Percentiles rank a stretch among this genome's conserved stretches.
Conservation (phyloP, 2,113 vertebrate genomes). For the Hipposideros armiger region DNA sequence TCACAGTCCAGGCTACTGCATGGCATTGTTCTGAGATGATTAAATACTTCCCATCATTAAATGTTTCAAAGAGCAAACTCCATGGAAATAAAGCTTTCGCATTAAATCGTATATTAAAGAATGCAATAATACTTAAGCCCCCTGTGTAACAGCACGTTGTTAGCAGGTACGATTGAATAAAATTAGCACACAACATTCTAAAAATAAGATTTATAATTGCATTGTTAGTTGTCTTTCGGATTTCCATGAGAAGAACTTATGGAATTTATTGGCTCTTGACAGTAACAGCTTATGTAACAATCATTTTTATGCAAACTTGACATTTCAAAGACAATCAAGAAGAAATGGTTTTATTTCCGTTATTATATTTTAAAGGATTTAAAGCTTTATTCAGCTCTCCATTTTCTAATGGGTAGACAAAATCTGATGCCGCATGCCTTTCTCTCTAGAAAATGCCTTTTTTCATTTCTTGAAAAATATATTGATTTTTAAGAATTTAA, state of each 20-base stretch:
- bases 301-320: background rate
- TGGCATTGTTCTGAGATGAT: slow-evolving; percentile 19
- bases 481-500: slow-evolving; percentile 34
- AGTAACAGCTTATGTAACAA: background rate
- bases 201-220: slow-evolving; percentile 1
- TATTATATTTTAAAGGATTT: background rate
- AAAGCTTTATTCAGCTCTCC: background rate
- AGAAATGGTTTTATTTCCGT: background rate
- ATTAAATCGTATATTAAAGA: slow-evolving; percentile 34
- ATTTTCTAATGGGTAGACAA: background rate
- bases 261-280: background rate
- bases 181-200: background rate
- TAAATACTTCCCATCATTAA: slow-evolving; percentile 45
- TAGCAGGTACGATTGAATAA: background rate
- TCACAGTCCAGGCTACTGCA: background rate
- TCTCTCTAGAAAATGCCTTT: background rate
- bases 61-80: background rate
- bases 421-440: background rate
- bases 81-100: background rate
- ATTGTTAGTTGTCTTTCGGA: background rate
- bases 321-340: background rate
- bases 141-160: background rate
- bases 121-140: background rate
- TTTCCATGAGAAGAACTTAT: background rate
- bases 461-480: background rate